Evolutionary conservation across 2,797 vertebrate genomes (phyloP).

Genomic region (Chromis chromis): DNA sequence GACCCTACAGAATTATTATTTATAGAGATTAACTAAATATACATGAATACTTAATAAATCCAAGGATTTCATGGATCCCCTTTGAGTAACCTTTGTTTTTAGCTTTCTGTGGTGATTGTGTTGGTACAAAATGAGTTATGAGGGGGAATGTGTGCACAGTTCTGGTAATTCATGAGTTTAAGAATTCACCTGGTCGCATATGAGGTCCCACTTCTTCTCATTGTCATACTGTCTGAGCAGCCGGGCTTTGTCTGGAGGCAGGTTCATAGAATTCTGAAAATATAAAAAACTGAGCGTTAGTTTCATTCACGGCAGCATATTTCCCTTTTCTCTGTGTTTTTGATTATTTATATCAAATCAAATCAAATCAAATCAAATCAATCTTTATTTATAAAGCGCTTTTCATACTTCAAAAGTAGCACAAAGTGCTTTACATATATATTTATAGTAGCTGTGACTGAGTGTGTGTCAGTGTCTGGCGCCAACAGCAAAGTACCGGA

Average conservation of each 20-base stretch:
- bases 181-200: conserved; percentile 90
- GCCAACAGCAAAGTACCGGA: conserved; percentile 41
- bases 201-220: conserved; percentile 96
- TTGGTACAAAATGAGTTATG: background rate
- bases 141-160: background rate
- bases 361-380: too few relatives aligned
- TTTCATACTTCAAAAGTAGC: too few relatives aligned
- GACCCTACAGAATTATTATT: too few relatives aligned
- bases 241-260: conserved; percentile 92
- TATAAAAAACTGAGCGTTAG: conserved; percentile 16
- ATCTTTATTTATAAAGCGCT: too few relatives aligned
- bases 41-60: too few relatives aligned
- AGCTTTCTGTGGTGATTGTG: background rate
- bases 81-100: too few relatives aligned
- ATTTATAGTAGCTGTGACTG: conserved; percentile 21
- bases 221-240: conserved; percentile 97
- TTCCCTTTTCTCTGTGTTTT: background rate
- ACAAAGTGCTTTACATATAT: too few relatives aligned
- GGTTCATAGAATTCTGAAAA: conserved; percentile 95
- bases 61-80: too few relatives aligned
- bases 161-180: background rate
- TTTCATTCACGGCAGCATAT: conserved; percentile 28
- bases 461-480: conserved; percentile 37
- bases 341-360: too few relatives aligned
- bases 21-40: too few relatives aligned